Evolutionary conservation across 2,113 vertebrate species (phyloP), one percentile per base, ranked within the genome.

Genomic region (Alaudala cheleensis): DNA sequence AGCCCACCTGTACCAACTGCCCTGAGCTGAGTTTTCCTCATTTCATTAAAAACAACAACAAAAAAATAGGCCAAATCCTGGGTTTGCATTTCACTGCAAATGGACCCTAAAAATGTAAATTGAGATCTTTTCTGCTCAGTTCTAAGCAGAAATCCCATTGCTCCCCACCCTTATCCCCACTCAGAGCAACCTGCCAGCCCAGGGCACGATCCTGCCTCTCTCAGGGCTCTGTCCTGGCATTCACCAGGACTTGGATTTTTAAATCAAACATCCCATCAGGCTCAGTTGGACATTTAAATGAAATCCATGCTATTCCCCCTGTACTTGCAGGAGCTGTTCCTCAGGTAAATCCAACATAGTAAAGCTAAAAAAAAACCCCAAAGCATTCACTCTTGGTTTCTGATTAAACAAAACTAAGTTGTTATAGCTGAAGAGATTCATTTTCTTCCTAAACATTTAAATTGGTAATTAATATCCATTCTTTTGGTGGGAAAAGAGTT

Each of bases 371-470:
- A 26, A 28, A 14, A 57, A 39, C 33, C 31, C 2, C 26, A 23
- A 4, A 44, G 23, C 21, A 6, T 40, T 23, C 65, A 13, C 15
- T 56, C 71, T 44, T 49, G 45, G 11, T 33, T 83, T 58, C 53
- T 69, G 90, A 67, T 66, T 50, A 62, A 87, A 67, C 42, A 76
- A 51, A 85, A 20, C 11, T 0, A 44, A 11, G 15, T 12, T 51
- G 8, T 56, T 65, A 5, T 0, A 58, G 66, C 50, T 37, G 65
- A 53, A 88, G n/a, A 2, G 1, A 40, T 61, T 15, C 0, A 10
- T 70, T 61, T 78, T 65, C 50, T 51, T 21, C 37, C 31, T 65
- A 72, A 88, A 81, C 51, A 89, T 64, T 82, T 47, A 61, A 51
- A 40, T 7, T 19, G 16, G 20, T 42, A 42, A 85, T 76, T 71